Evolutionary conservation across 2,888 invertebrate genomes (phyloP), one percentile per base, ranked within the genome.

Genomic region (Sphinx pinastri): DNA sequence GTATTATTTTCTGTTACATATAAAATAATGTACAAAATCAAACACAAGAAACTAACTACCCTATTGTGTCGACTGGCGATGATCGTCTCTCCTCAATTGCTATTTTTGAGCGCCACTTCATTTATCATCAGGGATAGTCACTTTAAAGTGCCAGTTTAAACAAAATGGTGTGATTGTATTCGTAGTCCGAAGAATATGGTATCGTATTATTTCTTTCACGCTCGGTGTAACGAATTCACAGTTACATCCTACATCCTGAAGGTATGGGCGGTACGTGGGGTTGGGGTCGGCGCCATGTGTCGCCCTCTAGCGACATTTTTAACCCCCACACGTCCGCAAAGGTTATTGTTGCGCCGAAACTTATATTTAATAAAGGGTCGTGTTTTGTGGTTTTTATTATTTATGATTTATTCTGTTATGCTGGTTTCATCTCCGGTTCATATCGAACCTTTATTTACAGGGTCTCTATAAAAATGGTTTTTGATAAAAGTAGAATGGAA

Each of bases 311-410:
- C 63, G 47, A 13, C 19, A 63, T 63, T 63, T 63, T 19, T 49
- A 63, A 47, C 49, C 16, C 14, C 4, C 10, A 58, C 49, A 49
- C 63, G 19, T 49, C 25, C 47, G 49, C 49, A 19, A 63, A 63
- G 49, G 19, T 49, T 49, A 63, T 49, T 49, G 6, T 49, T 19
- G 19, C 63, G 47, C 10, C 19, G 7, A 63, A 49, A 63, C 49
- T 49, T 63, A 16, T 60, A 63, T 63, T 60, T 47, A 19, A 60
- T 60, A 47, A 60, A 60, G n/a, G 16, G 47, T 2, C 47, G 47
- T 47, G 58, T 38, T 58, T 38, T 58, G 58, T 7, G 59, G 16
- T 12, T 11, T 6, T 60, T 2, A 12, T 60, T 60, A 60, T 60
- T 45, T 47, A 60, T 60, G 58, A 58, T 58, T 58, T 57, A 11